These are phyloP conservation scores for Aspidiotus destructor DNA, from an alignment of 2,888 invertebrate genomes.

Conservation along the genomic window DNA sequence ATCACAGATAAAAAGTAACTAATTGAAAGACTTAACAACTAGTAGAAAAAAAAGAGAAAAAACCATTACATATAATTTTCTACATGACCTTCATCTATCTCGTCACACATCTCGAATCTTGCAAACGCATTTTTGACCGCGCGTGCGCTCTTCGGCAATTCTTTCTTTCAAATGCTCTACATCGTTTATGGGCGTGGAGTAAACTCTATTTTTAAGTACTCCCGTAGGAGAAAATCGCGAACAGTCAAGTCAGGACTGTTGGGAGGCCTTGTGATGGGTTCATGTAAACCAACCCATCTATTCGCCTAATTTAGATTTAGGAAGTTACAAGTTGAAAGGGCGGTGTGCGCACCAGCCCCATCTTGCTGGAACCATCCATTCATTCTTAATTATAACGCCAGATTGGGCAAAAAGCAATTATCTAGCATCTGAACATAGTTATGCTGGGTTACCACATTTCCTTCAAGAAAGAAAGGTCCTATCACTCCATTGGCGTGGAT, in stretches of 20 bases:
- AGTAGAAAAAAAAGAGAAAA: background rate
- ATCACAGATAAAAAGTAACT: no score
- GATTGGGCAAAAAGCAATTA: background rate
- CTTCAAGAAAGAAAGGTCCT: background rate
- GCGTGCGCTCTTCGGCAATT: background rate
- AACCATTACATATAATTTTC: background rate
- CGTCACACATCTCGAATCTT: background rate
- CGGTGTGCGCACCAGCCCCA: background rate
- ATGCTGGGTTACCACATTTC: background rate
- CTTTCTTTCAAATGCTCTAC: background rate
- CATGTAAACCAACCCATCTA: background rate
- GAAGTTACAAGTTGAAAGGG: background rate
- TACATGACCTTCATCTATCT: background rate
- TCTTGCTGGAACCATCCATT: slow-evolving; percentile 6
- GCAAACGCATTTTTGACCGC: background rate
- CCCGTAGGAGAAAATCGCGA: background rate
- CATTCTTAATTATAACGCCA: background rate
- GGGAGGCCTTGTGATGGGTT: background rate
- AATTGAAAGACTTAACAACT: no score
- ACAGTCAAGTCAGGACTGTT: slow-evolving; percentile 2
- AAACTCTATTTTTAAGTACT: background rate
- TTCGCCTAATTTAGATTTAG: background rate
- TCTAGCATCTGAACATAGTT: background rate
- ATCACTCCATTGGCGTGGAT: background rate
- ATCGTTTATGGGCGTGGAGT: background rate